phyloP scores from a whole-genome alignment of 1,140 invertebrate species.

The Ceratosolen solmsi region DNA sequence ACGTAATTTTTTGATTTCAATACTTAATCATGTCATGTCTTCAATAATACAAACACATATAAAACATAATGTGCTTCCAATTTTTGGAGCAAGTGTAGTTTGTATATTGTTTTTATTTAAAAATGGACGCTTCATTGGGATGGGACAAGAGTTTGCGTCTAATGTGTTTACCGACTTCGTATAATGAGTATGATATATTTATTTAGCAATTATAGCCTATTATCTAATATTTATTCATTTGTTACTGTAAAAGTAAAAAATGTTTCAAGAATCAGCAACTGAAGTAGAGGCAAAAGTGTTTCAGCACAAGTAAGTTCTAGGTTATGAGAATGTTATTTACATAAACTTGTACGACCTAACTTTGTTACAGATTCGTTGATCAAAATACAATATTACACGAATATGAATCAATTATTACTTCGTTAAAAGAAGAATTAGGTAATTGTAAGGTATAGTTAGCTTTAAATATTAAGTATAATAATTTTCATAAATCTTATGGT shows the following conservation, averaged over 20 bases:
- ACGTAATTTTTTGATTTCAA: too few species aligned
- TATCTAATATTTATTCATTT: not conserved
- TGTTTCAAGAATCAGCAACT: constrained; percentile 53
- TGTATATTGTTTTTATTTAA: constrained; percentile 7
- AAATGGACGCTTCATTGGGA: not conserved
- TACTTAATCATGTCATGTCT: too few species aligned
- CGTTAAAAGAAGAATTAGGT: constrained; percentile 62
- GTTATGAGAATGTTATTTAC: constrained; percentile 50
- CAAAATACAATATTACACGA: constrained; percentile 57
- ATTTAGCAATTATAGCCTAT: not conserved
- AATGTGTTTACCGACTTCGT: not conserved
- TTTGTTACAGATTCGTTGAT: constrained; percentile 48
- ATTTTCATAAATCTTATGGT: constrained; percentile 3
- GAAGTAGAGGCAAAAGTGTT: constrained; percentile 44
- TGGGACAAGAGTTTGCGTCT: not conserved
- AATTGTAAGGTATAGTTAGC: constrained; percentile 63
- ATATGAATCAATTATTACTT: constrained; percentile 57
- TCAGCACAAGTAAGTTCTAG: constrained; percentile 56
- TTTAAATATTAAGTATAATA: constrained; percentile 26
- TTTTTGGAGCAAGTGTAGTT: too few species aligned
- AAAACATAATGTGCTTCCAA: too few species aligned
- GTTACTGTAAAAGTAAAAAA: constrained; percentile 27
- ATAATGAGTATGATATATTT: not conserved
- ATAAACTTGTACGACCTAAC: constrained; percentile 24
- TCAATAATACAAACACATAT: too few species aligned